A percentile compares a stretch with the other conserved stretches of the same genome.
phyloP scores from a whole-genome alignment of 2,797 vertebrate genomes.

The Danio aesculapii region DNA sequence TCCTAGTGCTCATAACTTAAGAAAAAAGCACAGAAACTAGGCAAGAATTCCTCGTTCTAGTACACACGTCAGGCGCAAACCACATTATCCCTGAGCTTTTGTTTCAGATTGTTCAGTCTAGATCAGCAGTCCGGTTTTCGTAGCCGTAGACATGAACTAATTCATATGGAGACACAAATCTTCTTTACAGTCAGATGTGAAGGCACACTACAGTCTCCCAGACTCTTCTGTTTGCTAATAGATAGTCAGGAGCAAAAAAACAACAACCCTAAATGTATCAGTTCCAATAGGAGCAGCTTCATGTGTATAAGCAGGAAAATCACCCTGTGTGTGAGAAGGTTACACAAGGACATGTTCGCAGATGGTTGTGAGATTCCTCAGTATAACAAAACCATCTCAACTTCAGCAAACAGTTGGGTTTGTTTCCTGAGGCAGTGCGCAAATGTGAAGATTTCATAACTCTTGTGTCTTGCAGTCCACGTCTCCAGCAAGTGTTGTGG shows the following conservation, averaged over 20 bases:
- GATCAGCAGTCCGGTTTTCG: background rate
- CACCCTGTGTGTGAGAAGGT: background rate
- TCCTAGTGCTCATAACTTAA: too few species aligned
- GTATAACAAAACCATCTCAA: background rate
- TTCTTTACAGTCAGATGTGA: slow-evolving; percentile 64
- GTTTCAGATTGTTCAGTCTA: background rate
- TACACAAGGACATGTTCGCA: slow-evolving; percentile 15
- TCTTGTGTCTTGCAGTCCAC: background rate
- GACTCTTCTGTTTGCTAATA: slow-evolving; percentile 54
- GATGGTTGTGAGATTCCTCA: slow-evolving; percentile 48
- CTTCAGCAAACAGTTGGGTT: background rate
- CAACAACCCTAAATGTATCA: background rate
- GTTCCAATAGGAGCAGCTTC: background rate
- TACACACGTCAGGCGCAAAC: too few species aligned
- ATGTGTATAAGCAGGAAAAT: background rate
- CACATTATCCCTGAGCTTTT: background rate
- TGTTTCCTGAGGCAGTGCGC: background rate
- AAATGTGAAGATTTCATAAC: background rate
- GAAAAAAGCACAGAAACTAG: too few species aligned
- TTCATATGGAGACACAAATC: slow-evolving; percentile 64
- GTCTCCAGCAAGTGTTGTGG: background rate
- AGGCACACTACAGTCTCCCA: slow-evolving; percentile 46
- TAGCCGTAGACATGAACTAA: slow-evolving; percentile 26
- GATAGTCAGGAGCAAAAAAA: slow-evolving; percentile 35
- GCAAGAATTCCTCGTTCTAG: too few species aligned